Conservation (phyloP, 1,140 invertebrate genomes). For the Phymorhynchus buccinoides region DNA sequence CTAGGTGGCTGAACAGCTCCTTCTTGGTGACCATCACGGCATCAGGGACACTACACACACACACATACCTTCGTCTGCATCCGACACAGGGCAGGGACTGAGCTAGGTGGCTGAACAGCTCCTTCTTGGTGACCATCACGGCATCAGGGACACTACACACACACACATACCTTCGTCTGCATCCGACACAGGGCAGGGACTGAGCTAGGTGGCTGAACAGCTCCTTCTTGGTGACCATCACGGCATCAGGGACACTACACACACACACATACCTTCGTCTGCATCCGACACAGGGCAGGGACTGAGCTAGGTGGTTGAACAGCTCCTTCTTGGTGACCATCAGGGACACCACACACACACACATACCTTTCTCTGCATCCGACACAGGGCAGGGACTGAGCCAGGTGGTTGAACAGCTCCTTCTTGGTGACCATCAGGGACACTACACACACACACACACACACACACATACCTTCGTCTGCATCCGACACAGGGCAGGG, state of each 20-base stretch:
- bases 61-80: too few relatives aligned
- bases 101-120: too few relatives aligned
- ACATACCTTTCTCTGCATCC: slow-evolving; percentile 89
- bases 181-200: slow-evolving; percentile 92
- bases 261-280: slow-evolving; percentile 86
- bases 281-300: slow-evolving; percentile 93
- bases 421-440: slow-evolving; percentile 88
- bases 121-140: too few relatives aligned
- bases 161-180: slow-evolving; percentile 87
- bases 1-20: too few relatives aligned
- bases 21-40: too few relatives aligned
- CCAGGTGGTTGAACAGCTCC: slow-evolving; percentile 86
- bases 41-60: too few relatives aligned
- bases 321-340: slow-evolving; percentile 88
- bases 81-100: too few relatives aligned
- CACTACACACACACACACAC: slow-evolving; percentile 73
- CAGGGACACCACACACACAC: slow-evolving; percentile 84
- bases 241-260: slow-evolving; percentile 84
- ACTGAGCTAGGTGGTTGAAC: slow-evolving; percentile 86
- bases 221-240: slow-evolving; percentile 87
- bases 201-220: slow-evolving; percentile 88
- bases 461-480: slow-evolving; percentile 87
- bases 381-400: slow-evolving; percentile 92
- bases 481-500: slow-evolving; percentile 93
- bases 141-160: slow-evolving; percentile 84